Evolutionary conservation across 2,113 vertebrate genomes (phyloP).

Genomic region (Balaenoptera acutorostrata): DNA sequence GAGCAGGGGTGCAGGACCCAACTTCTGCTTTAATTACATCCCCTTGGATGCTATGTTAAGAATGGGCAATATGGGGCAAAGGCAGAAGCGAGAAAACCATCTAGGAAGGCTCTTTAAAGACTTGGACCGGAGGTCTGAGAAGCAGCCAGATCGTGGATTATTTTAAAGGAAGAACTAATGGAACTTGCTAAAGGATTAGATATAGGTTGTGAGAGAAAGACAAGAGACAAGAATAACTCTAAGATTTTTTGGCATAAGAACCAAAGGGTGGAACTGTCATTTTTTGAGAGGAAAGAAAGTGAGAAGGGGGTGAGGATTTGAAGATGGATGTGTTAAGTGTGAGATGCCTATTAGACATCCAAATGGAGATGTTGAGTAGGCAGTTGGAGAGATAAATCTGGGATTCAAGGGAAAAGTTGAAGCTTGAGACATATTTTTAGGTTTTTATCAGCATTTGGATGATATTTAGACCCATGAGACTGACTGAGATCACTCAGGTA

Average conservation of each 20-base stretch:
- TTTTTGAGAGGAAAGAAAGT: background rate
- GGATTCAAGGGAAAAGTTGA: conserved; percentile 28
- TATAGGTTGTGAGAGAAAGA: conserved; percentile 29
- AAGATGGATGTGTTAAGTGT: conserved; percentile 44
- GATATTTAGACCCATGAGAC: background rate
- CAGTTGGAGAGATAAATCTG: conserved; percentile 27
- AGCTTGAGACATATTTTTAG: conserved; percentile 44
- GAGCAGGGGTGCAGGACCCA: background rate
- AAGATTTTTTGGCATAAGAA: conserved; percentile 17
- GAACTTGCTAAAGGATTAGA: background rate
- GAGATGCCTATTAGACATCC: conserved; percentile 5
- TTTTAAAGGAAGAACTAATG: background rate
- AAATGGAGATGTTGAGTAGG: conserved; percentile 40
- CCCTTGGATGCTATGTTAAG: background rate
- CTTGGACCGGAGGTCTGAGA: background rate
- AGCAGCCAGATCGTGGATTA: background rate
- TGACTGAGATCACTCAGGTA: conserved; percentile 40
- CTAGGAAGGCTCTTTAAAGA: background rate
- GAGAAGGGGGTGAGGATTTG: background rate
- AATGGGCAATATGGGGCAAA: background rate
- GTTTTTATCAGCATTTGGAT: conserved; percentile 45
- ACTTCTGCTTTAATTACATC: background rate
- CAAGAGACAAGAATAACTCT: background rate
- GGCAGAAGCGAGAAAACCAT: background rate
- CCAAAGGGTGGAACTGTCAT: background rate